Conservation (phyloP, 2,888 invertebrate species). For the Noctuana brunneofusca region DNA sequence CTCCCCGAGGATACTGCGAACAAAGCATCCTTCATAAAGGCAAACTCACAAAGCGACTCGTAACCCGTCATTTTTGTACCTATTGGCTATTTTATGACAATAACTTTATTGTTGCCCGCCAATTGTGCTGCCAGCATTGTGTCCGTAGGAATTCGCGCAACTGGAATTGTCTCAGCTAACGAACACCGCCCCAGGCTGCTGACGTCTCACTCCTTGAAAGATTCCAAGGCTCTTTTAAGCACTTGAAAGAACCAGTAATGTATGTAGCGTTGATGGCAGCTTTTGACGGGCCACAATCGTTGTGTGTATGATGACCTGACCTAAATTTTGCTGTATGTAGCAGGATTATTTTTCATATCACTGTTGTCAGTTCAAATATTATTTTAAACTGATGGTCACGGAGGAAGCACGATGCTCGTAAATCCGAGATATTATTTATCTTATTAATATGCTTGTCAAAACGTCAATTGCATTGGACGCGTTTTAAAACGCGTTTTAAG, state of each 20-base stretch:
- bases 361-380: slow-evolving; percentile 23
- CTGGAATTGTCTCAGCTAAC: slow-evolving; percentile 79
- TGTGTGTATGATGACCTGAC: slow-evolving; percentile 7
- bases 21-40: slow-evolving; percentile 75
- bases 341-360: slow-evolving; percentile 15
- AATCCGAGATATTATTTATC: slow-evolving; percentile 7
- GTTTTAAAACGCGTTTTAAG: not conserved
- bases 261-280: not conserved
- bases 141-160: slow-evolving; percentile 73
- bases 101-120: slow-evolving; percentile 67
- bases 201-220: slow-evolving; percentile 26
- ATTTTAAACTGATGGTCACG: not conserved
- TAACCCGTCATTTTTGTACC: slow-evolving; percentile 81
- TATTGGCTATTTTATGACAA: slow-evolving; percentile 82
- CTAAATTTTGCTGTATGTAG: slow-evolving; percentile 5
- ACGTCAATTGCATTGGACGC: slow-evolving; percentile 4
- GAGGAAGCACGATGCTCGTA: not conserved
- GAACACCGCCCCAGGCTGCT: slow-evolving; percentile 57
- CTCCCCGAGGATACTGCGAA: slow-evolving; percentile 76
- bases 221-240: slow-evolving; percentile 10
- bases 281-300: slow-evolving; percentile 3
- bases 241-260: slow-evolving; percentile 22
- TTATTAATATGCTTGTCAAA: slow-evolving; percentile 18
- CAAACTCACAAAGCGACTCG: slow-evolving; percentile 63
- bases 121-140: slow-evolving; percentile 70